Evolutionary conservation across 1,140 invertebrate genomes (phyloP), one percentile per base, ranked within the genome.

Genomic region (Psilanteris sp.): DNA sequence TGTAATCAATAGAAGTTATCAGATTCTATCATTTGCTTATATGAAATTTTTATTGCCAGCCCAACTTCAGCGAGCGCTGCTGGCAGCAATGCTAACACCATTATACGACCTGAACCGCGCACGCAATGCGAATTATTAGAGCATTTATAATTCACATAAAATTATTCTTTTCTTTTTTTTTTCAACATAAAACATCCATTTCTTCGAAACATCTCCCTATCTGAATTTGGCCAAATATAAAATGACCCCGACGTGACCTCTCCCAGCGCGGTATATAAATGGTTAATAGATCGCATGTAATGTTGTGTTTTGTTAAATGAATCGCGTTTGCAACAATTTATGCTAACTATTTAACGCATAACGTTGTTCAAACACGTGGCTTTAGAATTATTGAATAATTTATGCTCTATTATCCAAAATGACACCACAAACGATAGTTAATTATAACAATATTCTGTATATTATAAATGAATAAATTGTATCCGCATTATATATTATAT

Each of bases 51-150:
- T 52, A 57, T 43, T 59, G 48, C 46, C 41, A 24, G 24, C 6
- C 16, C 26, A 36, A 48, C 27, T 16, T 44, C 18, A 6, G 7
- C 27, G 27, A 46, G 27, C 16, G 32, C 18, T 44, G 27, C 18
- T 18, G 24, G 4, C 15, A 10, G 8, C 13, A 31, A 18, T 48
- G n/a, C 22, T n/a, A 46, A 36, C 54, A 44, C 9, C 36, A 59
- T 44, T 44, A n/a, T n/a, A 29, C 22, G 13, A 24, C 22, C 1
- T 9, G 22, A n/a, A n/a, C 29, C 6, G 8, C 8, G 31, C 61
- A 68, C 52, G 64, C 52, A 68, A 57, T 8, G 52, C 37, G 52
- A 32, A 39, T 39, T 43, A 44, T 68, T 68, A 57, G 15, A 20
- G 4, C 43, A 68, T 68, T 24, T 68, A 57, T 68, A 55, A 32